These are phyloP conservation scores for Eremophila alpestris DNA, from an alignment of 2,797 vertebrate genomes.

Conservation along the genomic window DNA sequence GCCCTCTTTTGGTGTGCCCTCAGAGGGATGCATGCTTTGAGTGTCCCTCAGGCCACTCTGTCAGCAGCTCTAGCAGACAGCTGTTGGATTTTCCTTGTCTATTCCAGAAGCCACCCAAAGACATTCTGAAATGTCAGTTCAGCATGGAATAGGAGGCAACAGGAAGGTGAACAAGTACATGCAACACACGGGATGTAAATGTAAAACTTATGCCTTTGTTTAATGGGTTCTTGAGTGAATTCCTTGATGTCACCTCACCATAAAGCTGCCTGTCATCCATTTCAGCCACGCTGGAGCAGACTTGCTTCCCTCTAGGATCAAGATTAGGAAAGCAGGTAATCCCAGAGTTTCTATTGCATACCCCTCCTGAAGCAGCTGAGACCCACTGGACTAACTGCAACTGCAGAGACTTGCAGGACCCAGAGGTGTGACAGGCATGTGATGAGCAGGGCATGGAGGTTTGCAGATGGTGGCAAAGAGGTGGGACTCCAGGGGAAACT, in stretches of 20 bases:
- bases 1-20: neutral
- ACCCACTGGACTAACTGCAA: neutral
- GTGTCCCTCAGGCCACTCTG: neutral
- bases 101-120: neutral
- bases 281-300: neutral
- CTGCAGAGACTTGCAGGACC: neutral
- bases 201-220: neutral
- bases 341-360: neutral
- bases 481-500: neutral
- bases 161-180: neutral
- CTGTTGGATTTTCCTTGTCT: neutral
- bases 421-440: neutral
- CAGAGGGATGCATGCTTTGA: neutral
- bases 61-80: neutral
- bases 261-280: neutral
- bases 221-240: neutral
- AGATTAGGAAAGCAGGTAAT: neutral
- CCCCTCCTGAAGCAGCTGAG: neutral
- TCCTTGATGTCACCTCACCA: neutral
- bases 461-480: neutral
- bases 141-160: neutral
- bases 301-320: neutral
- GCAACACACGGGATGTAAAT: neutral
- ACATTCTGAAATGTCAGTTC: neutral
- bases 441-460: neutral